Conservation (phyloP, 2,113 vertebrate species). For the Anhinga anhinga region DNA sequence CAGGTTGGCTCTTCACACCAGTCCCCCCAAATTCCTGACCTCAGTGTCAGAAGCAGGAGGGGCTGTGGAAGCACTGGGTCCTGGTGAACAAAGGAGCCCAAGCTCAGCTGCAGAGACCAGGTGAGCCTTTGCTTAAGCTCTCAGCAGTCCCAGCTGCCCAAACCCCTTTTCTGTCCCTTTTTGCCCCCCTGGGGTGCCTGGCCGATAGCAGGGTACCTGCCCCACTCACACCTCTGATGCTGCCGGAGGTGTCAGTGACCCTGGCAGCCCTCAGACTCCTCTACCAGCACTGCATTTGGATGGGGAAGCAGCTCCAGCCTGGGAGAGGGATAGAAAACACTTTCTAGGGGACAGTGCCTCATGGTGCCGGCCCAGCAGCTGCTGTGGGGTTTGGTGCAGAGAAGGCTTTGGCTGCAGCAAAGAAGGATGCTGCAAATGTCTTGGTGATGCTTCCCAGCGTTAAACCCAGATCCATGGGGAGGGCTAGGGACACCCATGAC, state of each 20-base stretch:
- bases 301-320: neutral
- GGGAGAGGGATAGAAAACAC: neutral
- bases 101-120: neutral
- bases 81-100: neutral
- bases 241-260: accelerated
- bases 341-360: neutral
- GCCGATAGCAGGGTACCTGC: neutral
- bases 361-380: neutral
- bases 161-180: neutral
- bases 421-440: neutral
- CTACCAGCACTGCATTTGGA: neutral
- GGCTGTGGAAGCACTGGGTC: neutral
- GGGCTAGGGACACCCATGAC: neutral
- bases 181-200: neutral
- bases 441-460: neutral
- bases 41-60: neutral
- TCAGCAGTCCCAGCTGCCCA: neutral
- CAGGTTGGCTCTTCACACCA: neutral
- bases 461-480: neutral
- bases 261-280: neutral
- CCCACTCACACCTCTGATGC: neutral
- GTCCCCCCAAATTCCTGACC: neutral
- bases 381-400: neutral
- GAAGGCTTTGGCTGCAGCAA: neutral
- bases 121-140: neutral